phyloP scores from a whole-genome alignment of 30 jellyfish, hydroid and myxozoan species.

The Pseudorhiza aurosa region DNA sequence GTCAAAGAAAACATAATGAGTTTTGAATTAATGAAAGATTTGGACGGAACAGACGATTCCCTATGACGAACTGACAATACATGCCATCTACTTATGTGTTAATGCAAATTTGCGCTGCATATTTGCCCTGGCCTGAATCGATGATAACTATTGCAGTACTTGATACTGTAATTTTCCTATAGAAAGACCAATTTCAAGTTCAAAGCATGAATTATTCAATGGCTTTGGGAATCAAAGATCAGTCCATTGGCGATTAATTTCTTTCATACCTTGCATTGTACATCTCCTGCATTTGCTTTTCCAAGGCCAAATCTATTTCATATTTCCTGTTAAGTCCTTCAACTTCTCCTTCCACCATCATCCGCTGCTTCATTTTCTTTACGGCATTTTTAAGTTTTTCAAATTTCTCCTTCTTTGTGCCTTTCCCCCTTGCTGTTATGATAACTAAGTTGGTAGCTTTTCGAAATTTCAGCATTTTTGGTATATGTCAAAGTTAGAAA shows the following conservation, averaged over 20 bases:
- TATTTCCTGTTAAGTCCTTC: constrained; percentile 54
- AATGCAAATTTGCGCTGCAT: too few relatives aligned
- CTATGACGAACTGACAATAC: too few relatives aligned
- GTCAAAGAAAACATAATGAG: too few relatives aligned
- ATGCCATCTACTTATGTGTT: too few relatives aligned
- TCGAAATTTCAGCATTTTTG: constrained; percentile 43
- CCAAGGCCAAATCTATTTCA: constrained; percentile 51
- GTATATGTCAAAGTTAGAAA: neutral
- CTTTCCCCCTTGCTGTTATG: neutral
- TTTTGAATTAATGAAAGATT: too few relatives aligned
- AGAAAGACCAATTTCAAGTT: neutral
- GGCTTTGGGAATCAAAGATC: neutral
- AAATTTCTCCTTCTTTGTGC: constrained; percentile 13
- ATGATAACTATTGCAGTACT: too few relatives aligned
- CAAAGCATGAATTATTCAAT: neutral
- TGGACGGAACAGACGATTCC: too few relatives aligned
- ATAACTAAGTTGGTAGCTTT: constrained; percentile 18
- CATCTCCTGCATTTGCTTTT: constrained; percentile 17
- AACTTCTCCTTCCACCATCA: neutral
- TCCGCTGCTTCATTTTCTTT: constrained; percentile 18
- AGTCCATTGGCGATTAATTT: neutral
- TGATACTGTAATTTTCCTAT: neutral
- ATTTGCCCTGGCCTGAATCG: too few relatives aligned
- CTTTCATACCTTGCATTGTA: constrained; percentile 52
- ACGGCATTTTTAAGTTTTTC: constrained; percentile 14